These are phyloP conservation scores for Minunthozetes semirufus DNA, from an alignment of 2,888 invertebrate genomes.

Conservation along the genomic window DNA sequence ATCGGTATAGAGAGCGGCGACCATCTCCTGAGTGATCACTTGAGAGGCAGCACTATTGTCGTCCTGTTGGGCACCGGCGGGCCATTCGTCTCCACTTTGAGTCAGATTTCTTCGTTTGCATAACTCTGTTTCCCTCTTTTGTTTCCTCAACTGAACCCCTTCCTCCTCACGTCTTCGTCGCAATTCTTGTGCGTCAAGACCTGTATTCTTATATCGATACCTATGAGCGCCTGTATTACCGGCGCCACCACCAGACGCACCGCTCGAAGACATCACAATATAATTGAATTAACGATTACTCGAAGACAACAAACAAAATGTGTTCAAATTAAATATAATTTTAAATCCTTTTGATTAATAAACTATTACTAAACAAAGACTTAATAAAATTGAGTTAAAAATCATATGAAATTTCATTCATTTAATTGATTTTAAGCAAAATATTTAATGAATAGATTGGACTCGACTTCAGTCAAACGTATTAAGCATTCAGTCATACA, in stretches of 20 bases:
- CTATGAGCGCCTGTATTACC: conserved; percentile 41
- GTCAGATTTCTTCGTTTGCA: conserved; percentile 39
- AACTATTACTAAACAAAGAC: too few relatives aligned
- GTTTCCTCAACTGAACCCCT: conserved; percentile 89
- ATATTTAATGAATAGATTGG: too few relatives aligned
- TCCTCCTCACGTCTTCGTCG: conserved; percentile 88
- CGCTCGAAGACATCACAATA: neutral
- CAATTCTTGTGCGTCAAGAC: conserved; percentile 82
- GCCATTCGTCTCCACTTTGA: conserved; percentile 16
- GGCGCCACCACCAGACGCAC: conserved; percentile 28
- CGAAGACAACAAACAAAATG: neutral
- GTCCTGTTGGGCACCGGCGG: neutral
- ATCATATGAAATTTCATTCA: too few relatives aligned
- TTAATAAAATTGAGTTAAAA: too few relatives aligned
- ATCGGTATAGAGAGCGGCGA: conserved; percentile 61
- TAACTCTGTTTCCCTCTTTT: conserved; percentile 83
- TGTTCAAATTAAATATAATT: too few relatives aligned
- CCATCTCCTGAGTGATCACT: conserved; percentile 67
- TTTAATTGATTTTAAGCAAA: too few relatives aligned
- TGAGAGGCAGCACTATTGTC: conserved; percentile 2
- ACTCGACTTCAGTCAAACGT: too few relatives aligned
- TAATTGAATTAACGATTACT: neutral
- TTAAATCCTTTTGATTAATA: too few relatives aligned
- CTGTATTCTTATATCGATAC: conserved; percentile 88
- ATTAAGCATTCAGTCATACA: too few relatives aligned